These are phyloP conservation scores for Cataglyphis livida DNA, from an alignment of 2,888 invertebrate species.

Conservation along the genomic window DNA sequence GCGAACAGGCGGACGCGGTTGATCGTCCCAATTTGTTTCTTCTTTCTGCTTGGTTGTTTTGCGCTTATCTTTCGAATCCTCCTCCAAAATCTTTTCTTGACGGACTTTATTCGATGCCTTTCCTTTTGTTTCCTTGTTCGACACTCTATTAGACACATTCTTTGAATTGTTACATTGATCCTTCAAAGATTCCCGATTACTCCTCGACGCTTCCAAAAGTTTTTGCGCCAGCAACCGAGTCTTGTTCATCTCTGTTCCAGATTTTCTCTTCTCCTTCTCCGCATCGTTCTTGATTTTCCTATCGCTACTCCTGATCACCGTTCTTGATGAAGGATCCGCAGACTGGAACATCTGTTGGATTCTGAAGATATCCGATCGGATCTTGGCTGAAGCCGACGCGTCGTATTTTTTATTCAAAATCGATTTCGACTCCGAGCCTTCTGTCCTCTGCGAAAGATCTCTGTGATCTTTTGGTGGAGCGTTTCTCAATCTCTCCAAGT, in stretches of 20 bases:
- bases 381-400: slow-evolving; percentile 72
- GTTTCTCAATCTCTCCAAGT: slow-evolving; percentile 79
- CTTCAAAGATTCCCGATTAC: slow-evolving; percentile 69
- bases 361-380: slow-evolving; percentile 79
- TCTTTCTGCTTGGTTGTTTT: slow-evolving; percentile 49
- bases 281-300: slow-evolving; percentile 58
- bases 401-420: slow-evolving; percentile 57
- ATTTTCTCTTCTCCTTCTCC: slow-evolving; percentile 69
- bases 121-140: slow-evolving; percentile 53
- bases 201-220: slow-evolving; percentile 75
- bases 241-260: slow-evolving; percentile 68
- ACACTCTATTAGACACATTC: slow-evolving; percentile 42
- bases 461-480: slow-evolving; percentile 72
- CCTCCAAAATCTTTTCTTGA: slow-evolving; percentile 41
- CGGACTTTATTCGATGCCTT: slow-evolving; percentile 50
- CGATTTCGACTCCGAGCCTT: slow-evolving; percentile 53
- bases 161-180: slow-evolving; percentile 67
- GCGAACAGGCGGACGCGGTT: slow-evolving; percentile 72
- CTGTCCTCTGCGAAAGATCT: slow-evolving; percentile 23
- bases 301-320: slow-evolving; percentile 46
- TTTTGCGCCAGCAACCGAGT: slow-evolving; percentile 77
- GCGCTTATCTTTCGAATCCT: slow-evolving; percentile 51
- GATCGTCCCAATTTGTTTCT: slow-evolving; percentile 48
- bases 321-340: slow-evolving; percentile 59
- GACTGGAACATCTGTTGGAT: slow-evolving; percentile 81